Evolutionary conservation across 2,797 vertebrate species (phyloP).

Genomic region (Xenentodon cancila): DNA sequence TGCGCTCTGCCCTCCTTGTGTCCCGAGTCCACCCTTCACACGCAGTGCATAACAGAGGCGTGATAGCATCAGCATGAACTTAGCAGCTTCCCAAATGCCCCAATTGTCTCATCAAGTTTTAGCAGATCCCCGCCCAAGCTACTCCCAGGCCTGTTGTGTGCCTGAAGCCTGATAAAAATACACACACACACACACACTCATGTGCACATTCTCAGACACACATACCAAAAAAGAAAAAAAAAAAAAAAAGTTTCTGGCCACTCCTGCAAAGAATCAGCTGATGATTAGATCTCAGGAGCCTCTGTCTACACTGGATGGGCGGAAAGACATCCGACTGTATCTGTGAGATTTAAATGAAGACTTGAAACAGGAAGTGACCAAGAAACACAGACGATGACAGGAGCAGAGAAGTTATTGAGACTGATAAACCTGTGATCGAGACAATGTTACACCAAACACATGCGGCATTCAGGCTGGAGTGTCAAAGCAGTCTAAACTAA

Average conservation of each 20-base stretch:
- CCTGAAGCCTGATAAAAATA: conserved; percentile 55
- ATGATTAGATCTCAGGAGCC: conserved; percentile 54
- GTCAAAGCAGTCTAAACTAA: conserved; percentile 56
- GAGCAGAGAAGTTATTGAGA: conserved; percentile 19
- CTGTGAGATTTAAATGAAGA: conserved; percentile 31
- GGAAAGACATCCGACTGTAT: conserved; percentile 39
- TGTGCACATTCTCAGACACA: conserved; percentile 1
- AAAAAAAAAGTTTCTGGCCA: conserved; percentile 11
- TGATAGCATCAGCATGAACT: conserved; percentile 48
- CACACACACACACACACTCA: conserved; percentile 13
- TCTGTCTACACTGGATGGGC: conserved; percentile 11
- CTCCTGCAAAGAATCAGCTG: conserved; percentile 48
- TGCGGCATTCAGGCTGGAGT: conserved; percentile 12
- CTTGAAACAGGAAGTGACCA: conserved; percentile 51
- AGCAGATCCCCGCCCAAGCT: conserved; percentile 41
- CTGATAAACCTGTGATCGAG: conserved; percentile 12
- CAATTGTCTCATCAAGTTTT: conserved; percentile 58
- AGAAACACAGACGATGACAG: conserved; percentile 33
- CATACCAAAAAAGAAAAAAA: no score
- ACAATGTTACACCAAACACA: conserved; percentile 14
- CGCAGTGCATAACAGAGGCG: conserved; percentile 23
- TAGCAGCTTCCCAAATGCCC: conserved; percentile 42
- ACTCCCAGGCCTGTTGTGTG: conserved; percentile 49
- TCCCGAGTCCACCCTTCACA: conserved; percentile 27
- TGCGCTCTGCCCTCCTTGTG: conserved; percentile 22